phyloP scores from a whole-genome alignment of 2,113 vertebrate species.

The Ramphastos sulfuratus region DNA sequence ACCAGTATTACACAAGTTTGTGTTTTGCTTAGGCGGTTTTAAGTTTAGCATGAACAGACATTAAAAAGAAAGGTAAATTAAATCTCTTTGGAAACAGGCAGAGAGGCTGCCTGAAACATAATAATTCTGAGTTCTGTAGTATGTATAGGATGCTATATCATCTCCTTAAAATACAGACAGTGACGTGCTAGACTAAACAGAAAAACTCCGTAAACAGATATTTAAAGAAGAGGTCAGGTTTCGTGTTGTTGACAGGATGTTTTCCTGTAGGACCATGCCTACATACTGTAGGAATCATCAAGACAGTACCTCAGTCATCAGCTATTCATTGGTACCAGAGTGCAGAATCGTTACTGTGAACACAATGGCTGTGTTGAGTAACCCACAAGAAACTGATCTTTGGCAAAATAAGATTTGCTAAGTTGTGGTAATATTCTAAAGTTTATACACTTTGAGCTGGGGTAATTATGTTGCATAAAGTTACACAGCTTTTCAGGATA shows the following conservation, averaged over 20 bases:
- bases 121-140: background rate
- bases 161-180: background rate
- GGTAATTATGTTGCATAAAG: background rate
- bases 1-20: background rate
- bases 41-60: background rate
- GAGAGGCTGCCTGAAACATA: background rate
- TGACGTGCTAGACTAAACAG: background rate
- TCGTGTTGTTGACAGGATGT: background rate
- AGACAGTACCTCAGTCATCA: background rate
- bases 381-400: background rate
- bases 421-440: background rate
- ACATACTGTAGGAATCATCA: background rate
- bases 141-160: background rate
- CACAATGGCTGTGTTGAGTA: background rate
- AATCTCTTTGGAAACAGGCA: background rate
- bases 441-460: background rate
- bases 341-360: background rate
- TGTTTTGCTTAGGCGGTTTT: background rate
- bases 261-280: background rate
- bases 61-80: background rate
- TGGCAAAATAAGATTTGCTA: background rate
- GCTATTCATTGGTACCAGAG: background rate
- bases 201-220: background rate
- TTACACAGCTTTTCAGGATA: background rate
- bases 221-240: background rate